Base-by-base conservation (phyloP, 2,113 vertebrate species). In the Gorsachius goisagi region DNA sequence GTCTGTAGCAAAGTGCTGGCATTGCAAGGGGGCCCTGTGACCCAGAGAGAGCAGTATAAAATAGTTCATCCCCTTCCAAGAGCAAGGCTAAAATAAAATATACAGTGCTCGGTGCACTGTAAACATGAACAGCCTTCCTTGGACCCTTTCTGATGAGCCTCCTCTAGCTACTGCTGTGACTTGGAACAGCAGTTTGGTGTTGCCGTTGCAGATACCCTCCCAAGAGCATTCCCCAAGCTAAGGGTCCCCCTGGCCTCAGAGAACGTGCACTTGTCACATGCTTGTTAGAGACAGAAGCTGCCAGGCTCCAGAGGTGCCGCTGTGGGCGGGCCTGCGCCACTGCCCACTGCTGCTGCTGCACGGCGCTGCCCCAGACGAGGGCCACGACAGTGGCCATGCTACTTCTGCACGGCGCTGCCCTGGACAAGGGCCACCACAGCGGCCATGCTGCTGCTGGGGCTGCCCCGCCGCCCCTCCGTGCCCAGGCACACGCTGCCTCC, bases 211-310 rank as follows among this genome's bases (percentile, higher is more conserved):
- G 37, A 33, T 27, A 30, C 11, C 23, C 6, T 35, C 30, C 27
- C 1, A 0, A 13, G 67, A 60, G 35, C 6, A 12, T 19, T 27
- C 32, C 4, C 15, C 0, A 0, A 45, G 33, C 20, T 41, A 62
- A 58, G 52, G 17, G 23, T 32, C 32, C 15, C 15, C 73, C 20
- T 79, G 64, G 35, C 74, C 44, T 72, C 32, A 4, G 35, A 68
- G 35, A 79, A 39, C 16, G 59, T 56, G 30, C 10, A 26, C 12
- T 90, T 88, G 66, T 78, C 9, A 2, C 6, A 2, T 12, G 19
- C 24, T 50, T 56, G 15, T 8, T 24, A 49, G 60, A 78, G 47
- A 37, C 26, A 63, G 66, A 66, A 85, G 66, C 41, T 58, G 47
- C 30, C 50, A 21, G 15, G 33, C 28, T 74, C 32, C 68, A 1